A percentile compares a stretch with the other conserved stretches of the same genome.
Evolutionary conservation across 1,140 invertebrate species (phyloP).

Genomic region (Trichonephila inaurata): DNA sequence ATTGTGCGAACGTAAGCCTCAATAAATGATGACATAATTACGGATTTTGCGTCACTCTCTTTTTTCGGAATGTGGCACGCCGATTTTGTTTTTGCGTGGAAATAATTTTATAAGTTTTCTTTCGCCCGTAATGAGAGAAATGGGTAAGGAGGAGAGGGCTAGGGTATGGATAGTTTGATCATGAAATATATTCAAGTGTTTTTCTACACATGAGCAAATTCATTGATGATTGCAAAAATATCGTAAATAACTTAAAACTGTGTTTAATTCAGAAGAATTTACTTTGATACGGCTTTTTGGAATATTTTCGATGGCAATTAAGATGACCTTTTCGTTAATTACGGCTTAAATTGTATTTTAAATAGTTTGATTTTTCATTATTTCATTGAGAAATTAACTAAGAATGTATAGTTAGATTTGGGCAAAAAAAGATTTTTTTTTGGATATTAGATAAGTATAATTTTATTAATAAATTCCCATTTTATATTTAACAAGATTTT

Average conservation of each 20-base stretch:
- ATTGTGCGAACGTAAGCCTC: neutral
- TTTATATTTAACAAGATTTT: too few relatives aligned
- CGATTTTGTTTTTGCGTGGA: neutral
- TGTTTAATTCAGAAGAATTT: neutral
- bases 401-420: too few relatives aligned
- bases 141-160: too few relatives aligned
- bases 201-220: neutral
- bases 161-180: neutral
- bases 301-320: too few relatives aligned
- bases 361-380: too few relatives aligned
- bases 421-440: too few relatives aligned
- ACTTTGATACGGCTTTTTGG: neutral
- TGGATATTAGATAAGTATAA: too few relatives aligned
- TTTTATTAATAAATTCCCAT: too few relatives aligned
- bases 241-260: neutral
- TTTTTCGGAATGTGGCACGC: neutral
- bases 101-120: neutral
- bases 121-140: neutral
- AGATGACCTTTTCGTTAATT: too few relatives aligned
- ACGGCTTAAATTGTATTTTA: too few relatives aligned
- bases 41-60: conserved; percentile 8
- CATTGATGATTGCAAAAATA: neutral
- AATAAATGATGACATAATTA: conserved; percentile 13
- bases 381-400: too few relatives aligned
- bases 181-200: neutral